Conservation (phyloP, 1,140 invertebrate species). For the Nixonia krombeini region DNA sequence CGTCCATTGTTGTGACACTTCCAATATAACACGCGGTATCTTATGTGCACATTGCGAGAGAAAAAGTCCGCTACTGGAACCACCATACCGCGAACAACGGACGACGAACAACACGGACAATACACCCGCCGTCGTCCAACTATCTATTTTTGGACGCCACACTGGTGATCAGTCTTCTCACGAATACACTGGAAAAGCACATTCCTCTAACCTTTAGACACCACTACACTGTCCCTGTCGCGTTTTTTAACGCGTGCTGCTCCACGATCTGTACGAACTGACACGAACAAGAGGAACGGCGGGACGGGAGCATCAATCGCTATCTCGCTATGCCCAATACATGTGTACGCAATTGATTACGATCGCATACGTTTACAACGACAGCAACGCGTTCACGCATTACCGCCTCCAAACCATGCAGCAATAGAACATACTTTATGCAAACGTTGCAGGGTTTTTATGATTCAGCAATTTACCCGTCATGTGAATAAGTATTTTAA, state of each 20-base stretch:
- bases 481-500: no score
- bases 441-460: no score
- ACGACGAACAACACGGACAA: conserved; percentile 3
- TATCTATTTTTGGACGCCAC: conserved; percentile 51
- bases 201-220: background rate
- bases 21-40: background rate
- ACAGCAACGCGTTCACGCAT: no score
- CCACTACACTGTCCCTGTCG: background rate
- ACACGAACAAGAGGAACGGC: conserved; percentile 4
- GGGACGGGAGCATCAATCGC: conserved; percentile 13
- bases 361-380: conserved; percentile 8
- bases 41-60: conserved; percentile 2
- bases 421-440: no score
- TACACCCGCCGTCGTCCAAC: conserved; percentile 32
- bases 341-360: conserved; percentile 22
- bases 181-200: conserved; percentile 1
- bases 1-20: conserved; percentile 30
- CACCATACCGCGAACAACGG: background rate
- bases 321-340: conserved; percentile 35
- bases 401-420: no score
- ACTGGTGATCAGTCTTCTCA: conserved; percentile 17
- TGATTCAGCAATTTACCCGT: no score
- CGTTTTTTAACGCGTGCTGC: background rate
- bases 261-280: background rate
- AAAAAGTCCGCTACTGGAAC: background rate